Conservation (phyloP, 1,140 invertebrate species). For the Scaptomyza hsui region DNA sequence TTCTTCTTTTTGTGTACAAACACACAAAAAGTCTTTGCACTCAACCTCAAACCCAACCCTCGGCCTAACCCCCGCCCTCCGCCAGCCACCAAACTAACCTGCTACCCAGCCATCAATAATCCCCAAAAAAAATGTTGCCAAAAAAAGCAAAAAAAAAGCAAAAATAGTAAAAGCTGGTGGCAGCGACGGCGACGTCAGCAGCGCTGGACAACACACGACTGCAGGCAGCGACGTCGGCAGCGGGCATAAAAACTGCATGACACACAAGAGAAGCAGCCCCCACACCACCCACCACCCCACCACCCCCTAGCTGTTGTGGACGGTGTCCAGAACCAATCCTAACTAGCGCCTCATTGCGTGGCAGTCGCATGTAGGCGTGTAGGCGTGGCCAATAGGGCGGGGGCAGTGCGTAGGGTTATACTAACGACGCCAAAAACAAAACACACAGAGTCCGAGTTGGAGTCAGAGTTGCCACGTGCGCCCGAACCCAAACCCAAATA, state of each 20-base stretch:
- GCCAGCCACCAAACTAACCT: background rate
- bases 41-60: background rate
- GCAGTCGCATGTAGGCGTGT: slow-evolving; percentile 65
- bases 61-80: background rate
- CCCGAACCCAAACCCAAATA: slow-evolving; percentile 41
- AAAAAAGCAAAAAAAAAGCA: slow-evolving; percentile 31
- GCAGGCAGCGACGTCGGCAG: slow-evolving; percentile 28
- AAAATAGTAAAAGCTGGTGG: slow-evolving; percentile 48
- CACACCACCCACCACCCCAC: background rate
- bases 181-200: slow-evolving; percentile 22
- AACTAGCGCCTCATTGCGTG: slow-evolving; percentile 76
- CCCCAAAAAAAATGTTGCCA: slow-evolving; percentile 68
- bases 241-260: slow-evolving; percentile 30
- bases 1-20: slow-evolving; percentile 42
- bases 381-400: slow-evolving; percentile 71
- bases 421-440: slow-evolving; percentile 7
- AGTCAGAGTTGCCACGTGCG: slow-evolving; percentile 71
- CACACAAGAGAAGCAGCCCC: slow-evolving; percentile 15
- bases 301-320: background rate
- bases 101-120: slow-evolving; percentile 58
- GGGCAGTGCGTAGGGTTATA: slow-evolving; percentile 43
- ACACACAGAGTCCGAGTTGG: slow-evolving; percentile 46
- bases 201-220: slow-evolving; percentile 53
- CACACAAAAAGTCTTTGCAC: slow-evolving; percentile 20
- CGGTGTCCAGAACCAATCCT: slow-evolving; percentile 76